Conservation (phyloP, 1,140 invertebrate species). For the Procambarus virginalis region DNA sequence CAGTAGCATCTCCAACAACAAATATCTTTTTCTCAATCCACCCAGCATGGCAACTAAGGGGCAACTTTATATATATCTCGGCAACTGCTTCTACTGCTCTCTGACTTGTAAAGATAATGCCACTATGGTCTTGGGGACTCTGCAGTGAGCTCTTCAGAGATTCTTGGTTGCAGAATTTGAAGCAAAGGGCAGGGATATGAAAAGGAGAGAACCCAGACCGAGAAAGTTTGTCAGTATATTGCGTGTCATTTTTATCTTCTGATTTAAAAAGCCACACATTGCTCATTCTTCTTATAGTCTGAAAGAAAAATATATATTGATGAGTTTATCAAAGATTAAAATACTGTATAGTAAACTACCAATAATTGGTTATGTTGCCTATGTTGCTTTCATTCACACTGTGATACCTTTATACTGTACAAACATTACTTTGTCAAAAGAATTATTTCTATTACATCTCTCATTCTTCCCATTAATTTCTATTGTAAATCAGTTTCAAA, state of each 20-base stretch:
- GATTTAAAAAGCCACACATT: slow-evolving; percentile 61
- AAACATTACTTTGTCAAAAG: no score
- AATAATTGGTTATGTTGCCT: no score
- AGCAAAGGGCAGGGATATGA: slow-evolving; percentile 66
- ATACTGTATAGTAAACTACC: no score
- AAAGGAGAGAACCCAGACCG: slow-evolving; percentile 21
- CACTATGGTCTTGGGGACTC: slow-evolving; percentile 71
- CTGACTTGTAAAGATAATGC: slow-evolving; percentile 75
- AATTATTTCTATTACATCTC: no score
- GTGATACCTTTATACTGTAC: no score
- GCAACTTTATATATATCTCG: slow-evolving; percentile 69
- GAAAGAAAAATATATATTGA: background rate
- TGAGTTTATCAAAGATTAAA: no score
- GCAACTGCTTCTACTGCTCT: slow-evolving; percentile 74
- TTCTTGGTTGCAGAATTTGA: slow-evolving; percentile 74
- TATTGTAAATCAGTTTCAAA: no score
- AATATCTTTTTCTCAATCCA: slow-evolving; percentile 74
- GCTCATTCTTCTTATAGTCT: slow-evolving; percentile 25
- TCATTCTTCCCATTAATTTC: no score
- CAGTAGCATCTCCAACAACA: slow-evolving; percentile 75
- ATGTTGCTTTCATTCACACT: no score
- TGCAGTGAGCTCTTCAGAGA: slow-evolving; percentile 72
- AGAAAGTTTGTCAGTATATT: slow-evolving; percentile 21
- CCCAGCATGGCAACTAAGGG: slow-evolving; percentile 54
- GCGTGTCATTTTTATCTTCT: slow-evolving; percentile 10